phyloP scores from a whole-genome alignment of 2,888 invertebrate genomes.

The Hipparchia sbordonii region DNA sequence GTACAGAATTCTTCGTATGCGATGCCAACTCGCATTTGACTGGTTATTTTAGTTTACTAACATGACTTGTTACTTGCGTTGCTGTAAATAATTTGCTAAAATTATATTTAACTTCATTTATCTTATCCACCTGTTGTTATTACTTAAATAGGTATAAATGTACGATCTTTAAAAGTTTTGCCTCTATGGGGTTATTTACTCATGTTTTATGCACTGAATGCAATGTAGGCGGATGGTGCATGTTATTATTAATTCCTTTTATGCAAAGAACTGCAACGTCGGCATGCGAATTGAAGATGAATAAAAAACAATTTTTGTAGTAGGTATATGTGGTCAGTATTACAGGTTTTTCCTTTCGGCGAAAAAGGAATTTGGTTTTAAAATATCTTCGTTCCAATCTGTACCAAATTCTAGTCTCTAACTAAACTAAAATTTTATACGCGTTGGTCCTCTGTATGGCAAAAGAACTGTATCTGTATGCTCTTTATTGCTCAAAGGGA shows the following conservation, averaged over 20 bases:
- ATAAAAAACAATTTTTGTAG: conserved; percentile 3
- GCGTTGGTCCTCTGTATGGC: not conserved
- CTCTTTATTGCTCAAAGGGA: conserved; percentile 17
- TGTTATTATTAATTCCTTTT: conserved; percentile 13
- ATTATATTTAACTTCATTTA: too few species aligned
- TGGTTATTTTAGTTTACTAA: too few species aligned
- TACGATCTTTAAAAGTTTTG: too few species aligned
- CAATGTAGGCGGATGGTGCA: conserved; percentile 26
- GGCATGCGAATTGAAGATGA: conserved; percentile 14
- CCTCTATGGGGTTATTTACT: too few species aligned
- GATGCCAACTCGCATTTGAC: too few species aligned
- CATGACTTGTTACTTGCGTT: too few species aligned
- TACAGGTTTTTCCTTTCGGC: not conserved
- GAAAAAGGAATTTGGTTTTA: not conserved
- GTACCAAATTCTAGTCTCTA: not conserved
- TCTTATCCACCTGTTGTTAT: too few species aligned
- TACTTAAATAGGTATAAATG: too few species aligned
- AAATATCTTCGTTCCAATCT: not conserved
- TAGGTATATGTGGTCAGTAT: not conserved
- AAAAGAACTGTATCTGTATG: conserved; percentile 5
- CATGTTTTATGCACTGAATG: conserved; percentile 13
- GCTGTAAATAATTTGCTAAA: too few species aligned
- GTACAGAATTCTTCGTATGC: too few species aligned
- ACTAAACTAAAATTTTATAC: not conserved
- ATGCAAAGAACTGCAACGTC: not conserved